Conservation (phyloP, 1,140 invertebrate genomes). For the Heliconius eleuchia region DNA sequence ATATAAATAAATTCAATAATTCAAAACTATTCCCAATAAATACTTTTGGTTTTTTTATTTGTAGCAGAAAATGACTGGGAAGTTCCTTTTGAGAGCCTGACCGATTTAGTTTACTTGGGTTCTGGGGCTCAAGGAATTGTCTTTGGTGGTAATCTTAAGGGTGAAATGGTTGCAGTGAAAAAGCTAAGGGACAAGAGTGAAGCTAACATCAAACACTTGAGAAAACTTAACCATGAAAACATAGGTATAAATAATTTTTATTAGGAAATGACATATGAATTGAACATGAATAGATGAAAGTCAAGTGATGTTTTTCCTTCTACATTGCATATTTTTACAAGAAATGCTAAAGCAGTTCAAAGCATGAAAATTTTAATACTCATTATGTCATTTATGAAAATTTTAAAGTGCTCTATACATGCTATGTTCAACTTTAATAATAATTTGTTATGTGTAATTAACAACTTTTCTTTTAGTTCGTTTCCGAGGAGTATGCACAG, state of each 20-base stretch:
- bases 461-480: slow-evolving; percentile 83
- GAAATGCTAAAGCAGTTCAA: too few species aligned
- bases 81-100: slow-evolving; percentile 96
- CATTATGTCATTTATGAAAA: too few species aligned
- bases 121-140: slow-evolving; percentile 98
- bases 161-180: slow-evolving; percentile 96
- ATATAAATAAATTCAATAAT: background rate
- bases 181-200: slow-evolving; percentile 96
- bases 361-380: too few species aligned
- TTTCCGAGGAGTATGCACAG: slow-evolving; percentile 97
- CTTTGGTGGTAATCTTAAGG: slow-evolving; percentile 92
- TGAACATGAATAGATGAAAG: too few species aligned
- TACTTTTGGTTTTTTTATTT: slow-evolving; percentile 48
- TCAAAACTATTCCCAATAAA: background rate
- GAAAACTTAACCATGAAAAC: slow-evolving; percentile 97
- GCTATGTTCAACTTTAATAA: background rate
- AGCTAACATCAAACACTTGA: slow-evolving; percentile 96
- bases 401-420: too few species aligned
- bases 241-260: slow-evolving; percentile 80
- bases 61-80: slow-evolving; percentile 95
- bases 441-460: background rate
- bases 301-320: too few species aligned
- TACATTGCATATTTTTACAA: too few species aligned
- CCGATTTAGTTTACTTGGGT: slow-evolving; percentile 95
- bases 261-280: background rate